These are phyloP conservation scores for Hyalella azteca DNA, from an alignment of 2,888 invertebrate species.

Conservation along the genomic window DNA sequence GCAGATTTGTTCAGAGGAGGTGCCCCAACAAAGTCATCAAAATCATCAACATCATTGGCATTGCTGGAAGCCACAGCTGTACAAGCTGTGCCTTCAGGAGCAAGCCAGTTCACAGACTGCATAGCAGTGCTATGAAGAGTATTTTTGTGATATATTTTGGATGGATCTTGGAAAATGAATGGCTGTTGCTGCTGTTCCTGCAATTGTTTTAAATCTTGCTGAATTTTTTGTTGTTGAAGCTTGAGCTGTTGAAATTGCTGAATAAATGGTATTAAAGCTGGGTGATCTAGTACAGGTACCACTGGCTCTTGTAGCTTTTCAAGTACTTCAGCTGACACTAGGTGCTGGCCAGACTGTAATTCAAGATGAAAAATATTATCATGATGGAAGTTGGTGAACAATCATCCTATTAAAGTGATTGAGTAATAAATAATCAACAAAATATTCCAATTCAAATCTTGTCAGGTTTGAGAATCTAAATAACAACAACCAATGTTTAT, in stretches of 20 bases:
- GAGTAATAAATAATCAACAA: too few relatives aligned
- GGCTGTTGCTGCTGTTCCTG: background rate
- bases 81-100: background rate
- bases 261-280: slow-evolving; percentile 48
- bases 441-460: too few relatives aligned
- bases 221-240: background rate
- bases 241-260: slow-evolving; percentile 41
- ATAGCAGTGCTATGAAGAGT: too few relatives aligned
- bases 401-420: too few relatives aligned
- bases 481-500: too few relatives aligned
- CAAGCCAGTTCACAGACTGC: background rate
- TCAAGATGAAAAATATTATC: background rate
- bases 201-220: background rate
- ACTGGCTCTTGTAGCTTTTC: slow-evolving; percentile 40
- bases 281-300: slow-evolving; percentile 50
- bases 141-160: too few relatives aligned
- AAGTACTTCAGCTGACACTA: slow-evolving; percentile 44
- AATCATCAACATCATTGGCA: background rate
- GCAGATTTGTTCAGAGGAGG: too few relatives aligned
- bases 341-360: slow-evolving; percentile 46
- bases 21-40: slow-evolving; percentile 48
- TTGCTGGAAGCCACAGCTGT: background rate
- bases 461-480: too few relatives aligned
- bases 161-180: background rate
- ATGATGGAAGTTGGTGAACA: too few relatives aligned